phyloP scores from a whole-genome alignment of 37 sponge, comb jelly and placozoan genomes.

The Trichoplax adhaerens region DNA sequence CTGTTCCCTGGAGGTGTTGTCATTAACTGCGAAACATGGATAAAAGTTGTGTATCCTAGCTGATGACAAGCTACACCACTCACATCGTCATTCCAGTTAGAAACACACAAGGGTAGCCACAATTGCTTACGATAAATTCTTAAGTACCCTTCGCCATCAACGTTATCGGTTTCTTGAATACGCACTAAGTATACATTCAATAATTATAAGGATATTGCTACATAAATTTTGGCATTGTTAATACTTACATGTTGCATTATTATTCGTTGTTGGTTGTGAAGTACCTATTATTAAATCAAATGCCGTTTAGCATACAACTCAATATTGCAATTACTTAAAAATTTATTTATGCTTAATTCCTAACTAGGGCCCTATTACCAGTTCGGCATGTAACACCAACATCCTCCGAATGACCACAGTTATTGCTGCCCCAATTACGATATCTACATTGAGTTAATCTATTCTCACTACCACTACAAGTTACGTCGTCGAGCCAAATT shows the following conservation, averaged over 20 bases:
- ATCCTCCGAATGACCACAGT: slow-evolving; percentile 14
- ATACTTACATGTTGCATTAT: neutral
- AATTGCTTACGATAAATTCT: slow-evolving; percentile 5
- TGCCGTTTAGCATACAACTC: neutral
- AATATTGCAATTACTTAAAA: too few relatives aligned
- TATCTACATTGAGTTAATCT: slow-evolving; percentile 7
- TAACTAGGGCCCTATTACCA: neutral
- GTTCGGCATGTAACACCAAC: slow-evolving; percentile 10
- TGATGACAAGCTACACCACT: slow-evolving; percentile 27
- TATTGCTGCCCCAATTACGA: neutral
- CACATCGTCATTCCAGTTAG: slow-evolving; percentile 9
- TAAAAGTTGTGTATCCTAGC: slow-evolving; percentile 12
- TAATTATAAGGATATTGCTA: neutral
- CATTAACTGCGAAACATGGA: too few relatives aligned
- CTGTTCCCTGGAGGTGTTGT: too few relatives aligned
- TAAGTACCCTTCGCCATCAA: slow-evolving; percentile 13
- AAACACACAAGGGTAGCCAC: slow-evolving; percentile 21
- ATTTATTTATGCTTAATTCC: too few relatives aligned
- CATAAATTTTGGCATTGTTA: neutral
- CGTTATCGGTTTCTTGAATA: neutral
- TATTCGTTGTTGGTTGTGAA: neutral
- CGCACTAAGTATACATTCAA: neutral
- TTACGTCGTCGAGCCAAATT: slow-evolving; percentile 18
- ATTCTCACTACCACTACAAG: slow-evolving; percentile 15
- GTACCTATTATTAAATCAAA: slow-evolving; percentile 3